These are phyloP conservation scores for Malaclemys terrapin DNA, from an alignment of 2,113 vertebrate species.

Conservation along the genomic window DNA sequence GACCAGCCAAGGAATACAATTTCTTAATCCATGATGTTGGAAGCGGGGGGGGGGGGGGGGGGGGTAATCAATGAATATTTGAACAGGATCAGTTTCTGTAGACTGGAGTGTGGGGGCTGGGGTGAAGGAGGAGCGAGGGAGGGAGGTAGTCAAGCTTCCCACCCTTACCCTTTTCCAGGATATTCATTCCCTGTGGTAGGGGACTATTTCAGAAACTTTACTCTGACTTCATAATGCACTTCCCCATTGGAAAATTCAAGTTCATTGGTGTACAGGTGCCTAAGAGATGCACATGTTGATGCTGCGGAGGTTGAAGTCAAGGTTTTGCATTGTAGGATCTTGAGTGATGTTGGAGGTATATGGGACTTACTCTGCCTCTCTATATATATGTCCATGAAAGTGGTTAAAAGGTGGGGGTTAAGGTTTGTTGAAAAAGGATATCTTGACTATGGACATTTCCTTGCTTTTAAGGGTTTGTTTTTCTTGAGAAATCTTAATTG, in stretches of 20 bases:
- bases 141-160: not conserved
- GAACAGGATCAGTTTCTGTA: not conserved
- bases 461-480: not conserved
- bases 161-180: not conserved
- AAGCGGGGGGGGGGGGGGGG: rapidly evolving
- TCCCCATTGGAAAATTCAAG: not conserved
- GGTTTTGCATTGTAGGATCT: not conserved
- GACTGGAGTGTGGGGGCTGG: not conserved
- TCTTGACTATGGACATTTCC: not conserved
- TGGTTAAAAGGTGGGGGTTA: not conserved
- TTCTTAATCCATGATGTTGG: rapidly evolving
- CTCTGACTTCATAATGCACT: not conserved
- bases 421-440: not conserved
- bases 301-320: not conserved
- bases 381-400: not conserved
- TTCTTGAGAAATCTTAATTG: not conserved
- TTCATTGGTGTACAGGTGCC: not conserved
- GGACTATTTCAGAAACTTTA: not conserved
- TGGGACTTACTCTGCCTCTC: not conserved
- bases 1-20: not conserved
- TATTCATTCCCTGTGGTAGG: not conserved
- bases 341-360: not conserved
- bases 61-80: not conserved
- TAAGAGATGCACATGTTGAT: not conserved
- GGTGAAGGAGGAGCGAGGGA: too few species aligned